These are phyloP conservation scores for Bungarus multicinctus DNA, from an alignment of 2,113 vertebrate genomes.

Conservation along the genomic window DNA sequence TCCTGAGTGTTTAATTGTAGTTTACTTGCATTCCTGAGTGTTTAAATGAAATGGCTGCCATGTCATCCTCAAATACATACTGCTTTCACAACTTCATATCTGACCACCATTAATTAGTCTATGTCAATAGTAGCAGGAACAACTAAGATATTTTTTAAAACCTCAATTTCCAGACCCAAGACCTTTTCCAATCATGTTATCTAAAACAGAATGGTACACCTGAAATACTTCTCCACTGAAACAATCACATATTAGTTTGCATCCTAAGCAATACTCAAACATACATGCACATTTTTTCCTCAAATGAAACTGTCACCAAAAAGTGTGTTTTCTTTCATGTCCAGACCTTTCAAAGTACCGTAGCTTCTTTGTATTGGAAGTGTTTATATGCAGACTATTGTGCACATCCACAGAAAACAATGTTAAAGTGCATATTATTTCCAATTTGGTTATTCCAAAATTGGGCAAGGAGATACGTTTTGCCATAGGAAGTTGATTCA, in stretches of 20 bases:
- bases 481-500: neutral
- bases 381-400: neutral
- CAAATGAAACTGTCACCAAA: neutral
- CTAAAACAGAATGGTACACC: neutral
- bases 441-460: neutral
- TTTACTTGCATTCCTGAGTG: neutral
- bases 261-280: neutral
- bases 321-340: neutral
- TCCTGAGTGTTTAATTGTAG: neutral
- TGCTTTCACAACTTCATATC: neutral
- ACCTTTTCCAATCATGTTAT: neutral
- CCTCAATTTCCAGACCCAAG: neutral
- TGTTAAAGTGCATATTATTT: neutral
- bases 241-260: neutral
- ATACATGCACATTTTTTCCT: neutral
- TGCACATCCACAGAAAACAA: neutral
- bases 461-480: neutral
- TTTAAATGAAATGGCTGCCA: neutral
- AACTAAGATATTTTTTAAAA: neutral
- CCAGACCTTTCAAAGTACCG: neutral
- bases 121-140: neutral
- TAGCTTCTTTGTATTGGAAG: neutral
- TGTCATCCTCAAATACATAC: neutral
- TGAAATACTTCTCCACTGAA: neutral
- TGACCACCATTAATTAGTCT: neutral